Conservation (phyloP, 2,888 invertebrate genomes). For the Lumbricus terrestris region DNA sequence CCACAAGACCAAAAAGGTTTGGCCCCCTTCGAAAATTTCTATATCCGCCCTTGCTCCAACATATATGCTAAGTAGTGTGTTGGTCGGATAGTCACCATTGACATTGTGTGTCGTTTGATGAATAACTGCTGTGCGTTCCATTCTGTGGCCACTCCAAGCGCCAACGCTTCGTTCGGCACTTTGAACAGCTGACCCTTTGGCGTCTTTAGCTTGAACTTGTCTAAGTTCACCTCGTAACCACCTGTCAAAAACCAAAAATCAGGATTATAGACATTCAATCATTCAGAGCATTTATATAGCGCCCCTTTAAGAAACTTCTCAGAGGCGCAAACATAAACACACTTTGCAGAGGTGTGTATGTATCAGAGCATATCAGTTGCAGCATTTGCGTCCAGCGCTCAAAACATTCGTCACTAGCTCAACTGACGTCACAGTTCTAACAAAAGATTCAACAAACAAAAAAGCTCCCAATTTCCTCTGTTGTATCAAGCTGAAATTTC, state of each 20-base stretch:
- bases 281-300: too few species aligned
- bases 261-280: too few species aligned
- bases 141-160: conserved; percentile 88
- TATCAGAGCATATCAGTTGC: neutral
- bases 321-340: too few species aligned
- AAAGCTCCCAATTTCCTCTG: conserved; percentile 41
- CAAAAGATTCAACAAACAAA: too few species aligned
- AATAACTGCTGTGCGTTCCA: conserved; percentile 83
- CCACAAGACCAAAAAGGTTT: too few species aligned
- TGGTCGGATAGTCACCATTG: conserved; percentile 68
- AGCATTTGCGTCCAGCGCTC: neutral
- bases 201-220: conserved; percentile 85
- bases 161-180: conserved; percentile 81
- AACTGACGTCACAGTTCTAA: too few species aligned
- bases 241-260: neutral
- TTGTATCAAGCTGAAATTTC: conserved; percentile 36
- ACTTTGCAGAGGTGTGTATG: neutral
- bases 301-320: too few species aligned
- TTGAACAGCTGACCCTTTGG: conserved; percentile 77
- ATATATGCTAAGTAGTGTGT: too few species aligned
- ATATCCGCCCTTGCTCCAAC: too few species aligned
- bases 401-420: neutral
- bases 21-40: too few species aligned
- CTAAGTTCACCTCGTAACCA: conserved; percentile 76
- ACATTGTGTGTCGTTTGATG: conserved; percentile 80